These are phyloP conservation scores for Chloromyia formosa DNA, from an alignment of 2,888 invertebrate genomes.

Conservation along the genomic window DNA sequence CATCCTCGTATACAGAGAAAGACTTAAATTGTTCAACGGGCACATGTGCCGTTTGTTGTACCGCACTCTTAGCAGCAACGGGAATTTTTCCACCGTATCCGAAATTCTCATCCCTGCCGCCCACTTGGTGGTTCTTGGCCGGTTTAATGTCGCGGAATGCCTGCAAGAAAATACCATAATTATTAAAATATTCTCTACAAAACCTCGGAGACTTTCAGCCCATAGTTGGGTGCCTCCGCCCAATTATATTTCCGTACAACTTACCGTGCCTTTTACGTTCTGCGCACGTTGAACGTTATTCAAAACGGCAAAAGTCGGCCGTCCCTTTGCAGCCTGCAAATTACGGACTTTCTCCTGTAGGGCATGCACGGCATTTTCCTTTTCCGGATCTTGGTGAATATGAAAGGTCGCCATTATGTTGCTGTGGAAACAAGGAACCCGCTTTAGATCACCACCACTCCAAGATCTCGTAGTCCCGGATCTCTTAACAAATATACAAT, in stretches of 20 bases:
- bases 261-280: slow-evolving; percentile 59
- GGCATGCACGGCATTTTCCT: slow-evolving; percentile 64
- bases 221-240: no score
- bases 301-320: slow-evolving; percentile 52
- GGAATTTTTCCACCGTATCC: slow-evolving; percentile 39
- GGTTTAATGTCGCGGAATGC: slow-evolving; percentile 55
- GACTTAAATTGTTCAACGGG: slow-evolving; percentile 80
- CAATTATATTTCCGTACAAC: slow-evolving; percentile 36
- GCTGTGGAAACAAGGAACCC: no score
- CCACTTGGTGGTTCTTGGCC: slow-evolving; percentile 51
- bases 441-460: no score
- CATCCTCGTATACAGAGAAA: slow-evolving; percentile 79
- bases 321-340: slow-evolving; percentile 28
- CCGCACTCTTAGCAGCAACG: not conserved
- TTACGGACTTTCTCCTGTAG: slow-evolving; percentile 9
- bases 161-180: slow-evolving; percentile 48
- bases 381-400: slow-evolving; percentile 82
- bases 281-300: slow-evolving; percentile 47
- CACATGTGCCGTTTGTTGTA: slow-evolving; percentile 51
- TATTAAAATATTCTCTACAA: slow-evolving; percentile 50
- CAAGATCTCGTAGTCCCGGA: no score
- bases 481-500: slow-evolving; percentile 46
- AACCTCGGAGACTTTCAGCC: no score
- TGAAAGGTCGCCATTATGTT: slow-evolving; percentile 75
- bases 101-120: slow-evolving; percentile 49